Base-by-base conservation (phyloP, 2,888 invertebrate genomes). In the Tetanocera ferruginea region DNA sequence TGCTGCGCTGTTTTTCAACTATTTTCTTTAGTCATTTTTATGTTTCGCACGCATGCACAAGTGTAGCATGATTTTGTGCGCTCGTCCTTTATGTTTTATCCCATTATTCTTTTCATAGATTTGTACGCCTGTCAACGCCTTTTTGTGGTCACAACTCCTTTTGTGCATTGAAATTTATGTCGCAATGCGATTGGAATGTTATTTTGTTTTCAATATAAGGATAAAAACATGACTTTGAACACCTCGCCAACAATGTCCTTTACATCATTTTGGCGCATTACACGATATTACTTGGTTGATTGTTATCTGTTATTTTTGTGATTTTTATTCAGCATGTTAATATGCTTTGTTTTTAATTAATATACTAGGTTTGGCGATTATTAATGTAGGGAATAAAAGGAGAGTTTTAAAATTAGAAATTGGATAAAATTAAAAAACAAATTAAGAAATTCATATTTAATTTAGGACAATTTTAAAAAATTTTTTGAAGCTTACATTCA, bases 61-160 rank as follows among this genome's bases (percentile, higher is more conserved):
- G 77, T 79, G 78, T n/a, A 62, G 51, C 4, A 34, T n/a, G n/a
- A n/a, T 69, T 37, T 64, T 66, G 11, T 28, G 51, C 51, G 70
- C 19, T 19, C 55, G 19, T n/a, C 34, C 64, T 64, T 64, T 64
- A 31, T 60, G 25, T 79, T 64, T 49, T 67, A 67, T 77, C 78
- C 62, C 31, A 62, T 78, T 78, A 67, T 62, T 19, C 17, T 69
- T 37, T 70, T 76, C 67, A 79, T 78, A 77, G 80, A 79, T 80
- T 81, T 81, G 80, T 80, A 55, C 55, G 81, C 73, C 78, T 82
- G 81, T 82, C 82, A 80, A 82, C 82, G 82, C 82, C 82, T 82
- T 74, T 74, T 67, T 80, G 80, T 78, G 81, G 81, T 78, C 67
- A 73, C 60, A 79, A 80, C 80, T 82, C 80, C 51, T 66, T 31